A percentile compares a stretch with the other conserved stretches of the same genome.
Conservation (phyloP, 2,888 invertebrate genomes). For the Tiphia femorata region DNA sequence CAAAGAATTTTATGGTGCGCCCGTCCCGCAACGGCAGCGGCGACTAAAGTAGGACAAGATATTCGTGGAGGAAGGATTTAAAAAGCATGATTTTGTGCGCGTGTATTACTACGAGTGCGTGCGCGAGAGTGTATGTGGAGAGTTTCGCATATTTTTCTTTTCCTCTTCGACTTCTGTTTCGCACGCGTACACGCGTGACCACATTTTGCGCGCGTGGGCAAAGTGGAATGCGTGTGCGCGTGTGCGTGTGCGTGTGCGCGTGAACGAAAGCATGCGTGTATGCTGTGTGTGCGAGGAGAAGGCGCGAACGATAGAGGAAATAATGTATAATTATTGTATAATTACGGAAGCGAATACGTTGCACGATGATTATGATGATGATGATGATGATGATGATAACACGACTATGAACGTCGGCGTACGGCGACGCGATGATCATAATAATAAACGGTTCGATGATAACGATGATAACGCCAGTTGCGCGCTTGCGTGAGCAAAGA, state of each 20-base stretch:
- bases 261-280: conserved; percentile 23
- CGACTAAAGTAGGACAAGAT: too few relatives aligned
- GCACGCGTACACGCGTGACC: background rate
- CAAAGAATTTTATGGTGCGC: conserved; percentile 65
- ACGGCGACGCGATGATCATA: conserved; percentile 30
- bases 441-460: conserved; percentile 25
- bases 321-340: conserved; percentile 66
- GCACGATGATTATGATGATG: conserved; percentile 47
- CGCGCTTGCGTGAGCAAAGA: background rate
- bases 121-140: too few relatives aligned
- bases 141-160: too few relatives aligned
- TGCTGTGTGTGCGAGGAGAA: conserved; percentile 22
- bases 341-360: conserved; percentile 54
- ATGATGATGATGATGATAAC: conserved; percentile 47
- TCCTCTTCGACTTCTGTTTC: too few relatives aligned
- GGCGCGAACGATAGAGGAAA: conserved; percentile 37
- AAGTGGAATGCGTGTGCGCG: conserved; percentile 1
- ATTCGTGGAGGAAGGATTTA: too few relatives aligned
- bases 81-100: too few relatives aligned
- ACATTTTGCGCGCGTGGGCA: background rate
- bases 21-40: conserved; percentile 46
- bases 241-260: conserved; percentile 28
- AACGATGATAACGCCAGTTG: conserved; percentile 23
- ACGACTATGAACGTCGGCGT: conserved; percentile 35
- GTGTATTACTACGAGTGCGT: too few relatives aligned